Base-by-base conservation (phyloP, 1,140 invertebrate species). In the Teleopsis dalmanni region DNA sequence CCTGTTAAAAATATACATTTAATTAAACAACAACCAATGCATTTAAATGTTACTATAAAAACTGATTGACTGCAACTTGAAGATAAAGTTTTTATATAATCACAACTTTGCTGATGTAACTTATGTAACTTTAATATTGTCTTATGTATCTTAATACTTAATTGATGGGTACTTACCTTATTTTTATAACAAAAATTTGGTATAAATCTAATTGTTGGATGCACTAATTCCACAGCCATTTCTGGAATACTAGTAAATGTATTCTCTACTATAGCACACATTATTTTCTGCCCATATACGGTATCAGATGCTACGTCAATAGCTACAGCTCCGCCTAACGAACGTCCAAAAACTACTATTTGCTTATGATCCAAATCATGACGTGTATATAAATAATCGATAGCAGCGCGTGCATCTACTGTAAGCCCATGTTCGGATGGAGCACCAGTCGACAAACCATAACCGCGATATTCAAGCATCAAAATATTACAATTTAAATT, bases 211-310 rank as follows among this genome's bases (percentile, higher is more conserved):
- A 89, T 65, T 59, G 82, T 75, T 67, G 76, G 81, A 59, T 82
- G 80, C 27, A 88, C 73, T 50, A 88, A 72, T 40, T 85, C 77
- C 57, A 78, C 76, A n/a, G 88, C 90, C 82, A 95, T 94, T 54
- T 92, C 89, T 22, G 89, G 90, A 70, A 97, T 90, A 63, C 86
- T 91, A 8, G 91, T 95, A 63, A 97, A 97, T 33, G 92, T 95
- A 67, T 97, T 97, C 74, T 97, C 93, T 23, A 96, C 76, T 55
- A 97, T 81, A 52, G 95, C 70, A 57, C 84, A 90, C 79, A 85
- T 84, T 49, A 95, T 82, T 73, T 82, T 86, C 64, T 78, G 78
- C 33, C 74, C 72, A 67, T 87, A 86, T 51, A 87, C 80, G 37
- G 80, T 71, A 51, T 82, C 80, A 37, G 81, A 80, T 13, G 86